Percentiles rank a stretch among this genome's conserved stretches.
Evolutionary conservation across 92 coral and sea anemone species (phyloP).

Genomic region (Scolanthus callimorphus): DNA sequence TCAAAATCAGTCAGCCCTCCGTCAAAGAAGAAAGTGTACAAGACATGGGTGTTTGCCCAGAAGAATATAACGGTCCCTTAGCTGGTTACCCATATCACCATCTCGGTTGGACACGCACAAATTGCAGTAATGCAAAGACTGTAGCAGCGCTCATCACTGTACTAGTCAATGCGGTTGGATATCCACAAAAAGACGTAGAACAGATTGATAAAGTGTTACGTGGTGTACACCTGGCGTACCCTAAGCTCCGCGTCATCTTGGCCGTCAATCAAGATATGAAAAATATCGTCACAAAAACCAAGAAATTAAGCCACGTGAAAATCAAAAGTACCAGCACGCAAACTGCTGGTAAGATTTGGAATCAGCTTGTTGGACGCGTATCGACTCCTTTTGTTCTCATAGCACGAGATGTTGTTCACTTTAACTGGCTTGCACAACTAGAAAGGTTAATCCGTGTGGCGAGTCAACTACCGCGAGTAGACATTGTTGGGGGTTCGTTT

Average conservation of each 20-base stretch:
- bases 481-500: conserved; percentile 41
- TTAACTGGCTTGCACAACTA: conserved; percentile 39
- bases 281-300: not conserved
- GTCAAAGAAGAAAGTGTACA: not conserved
- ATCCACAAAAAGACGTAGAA: conserved; percentile 9
- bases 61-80: conserved; percentile 15
- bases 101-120: conserved; percentile 32
- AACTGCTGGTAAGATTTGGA: conserved; percentile 31
- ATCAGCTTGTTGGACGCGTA: conserved; percentile 7
- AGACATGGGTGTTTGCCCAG: conserved; percentile 37
- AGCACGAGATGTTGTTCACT: conserved; percentile 44
- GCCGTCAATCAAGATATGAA: conserved; percentile 12
- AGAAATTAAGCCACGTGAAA: conserved; percentile 12
- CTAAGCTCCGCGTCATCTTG: conserved; percentile 21
- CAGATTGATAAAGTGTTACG: conserved; percentile 22
- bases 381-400: conserved; percentile 39
- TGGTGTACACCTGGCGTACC: conserved; percentile 33
- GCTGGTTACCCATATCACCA: conserved; percentile 45
- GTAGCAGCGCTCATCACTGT: conserved; percentile 22
- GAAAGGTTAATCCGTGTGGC: conserved; percentile 45
- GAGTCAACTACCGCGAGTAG: conserved; percentile 52
- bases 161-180: conserved; percentile 24
- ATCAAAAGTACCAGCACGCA: not conserved
- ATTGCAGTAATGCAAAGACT: conserved; percentile 35
- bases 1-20: not conserved